Conservation (phyloP, 2,888 invertebrate species). For the Drosophila merina region DNA sequence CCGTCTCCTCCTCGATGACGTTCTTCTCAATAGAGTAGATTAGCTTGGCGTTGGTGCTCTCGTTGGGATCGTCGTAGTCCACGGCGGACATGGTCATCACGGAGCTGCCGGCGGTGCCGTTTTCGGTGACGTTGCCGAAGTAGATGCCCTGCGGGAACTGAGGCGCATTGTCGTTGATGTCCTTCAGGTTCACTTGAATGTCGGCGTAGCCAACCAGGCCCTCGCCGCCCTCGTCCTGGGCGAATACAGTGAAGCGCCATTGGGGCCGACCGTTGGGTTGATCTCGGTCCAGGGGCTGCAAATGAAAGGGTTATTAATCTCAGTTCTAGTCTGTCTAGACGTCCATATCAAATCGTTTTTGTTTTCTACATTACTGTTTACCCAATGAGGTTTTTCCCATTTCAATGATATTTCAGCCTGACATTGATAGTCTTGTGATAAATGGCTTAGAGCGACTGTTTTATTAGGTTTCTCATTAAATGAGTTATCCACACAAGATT, state of each 20-base stretch:
- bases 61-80: constrained; percentile 97
- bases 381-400: not conserved
- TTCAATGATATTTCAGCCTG: constrained; percentile 9
- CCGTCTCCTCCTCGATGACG: constrained; percentile 97
- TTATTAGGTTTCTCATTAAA: constrained; percentile 73
- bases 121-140: constrained; percentile 97
- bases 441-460: constrained; percentile 20
- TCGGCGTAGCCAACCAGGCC: constrained; percentile 98
- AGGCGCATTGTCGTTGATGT: constrained; percentile 98
- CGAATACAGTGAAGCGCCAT: constrained; percentile 97
- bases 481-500: constrained; percentile 66
- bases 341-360: too few relatives aligned
- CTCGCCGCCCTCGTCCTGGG: constrained; percentile 97
- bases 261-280: constrained; percentile 97
- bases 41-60: constrained; percentile 96
- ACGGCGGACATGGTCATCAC: constrained; percentile 99
- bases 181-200: constrained; percentile 97
- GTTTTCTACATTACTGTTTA: not conserved
- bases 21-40: constrained; percentile 98
- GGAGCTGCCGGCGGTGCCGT: constrained; percentile 97
- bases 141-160: constrained; percentile 97
- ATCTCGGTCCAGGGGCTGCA: constrained; percentile 96
- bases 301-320: not conserved
- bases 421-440: constrained; percentile 17
- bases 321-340: not conserved